Conservation (phyloP, 2,797 vertebrate species). For the Myotis daubentonii region DNA sequence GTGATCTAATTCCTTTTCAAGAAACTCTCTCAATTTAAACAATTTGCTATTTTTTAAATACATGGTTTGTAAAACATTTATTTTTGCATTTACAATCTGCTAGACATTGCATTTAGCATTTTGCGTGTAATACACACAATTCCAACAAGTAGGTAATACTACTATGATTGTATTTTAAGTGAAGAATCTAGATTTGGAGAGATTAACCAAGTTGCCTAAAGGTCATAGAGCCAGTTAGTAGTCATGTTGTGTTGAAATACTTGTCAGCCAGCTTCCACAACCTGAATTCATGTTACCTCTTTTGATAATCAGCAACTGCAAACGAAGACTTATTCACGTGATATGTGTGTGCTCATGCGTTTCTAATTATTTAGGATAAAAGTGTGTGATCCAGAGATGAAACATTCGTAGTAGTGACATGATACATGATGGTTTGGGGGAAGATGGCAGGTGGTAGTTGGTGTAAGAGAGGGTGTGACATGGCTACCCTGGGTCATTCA, state of each 20-base stretch:
- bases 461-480: neutral
- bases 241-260: neutral
- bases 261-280: neutral
- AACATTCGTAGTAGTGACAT: neutral
- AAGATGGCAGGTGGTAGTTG: neutral
- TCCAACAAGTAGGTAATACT: neutral
- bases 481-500: neutral
- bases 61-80: neutral
- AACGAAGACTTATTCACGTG: neutral
- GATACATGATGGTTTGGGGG: neutral
- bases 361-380: neutral
- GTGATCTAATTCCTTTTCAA: neutral
- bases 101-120: neutral
- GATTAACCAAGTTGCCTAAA: neutral
- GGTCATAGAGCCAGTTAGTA: neutral
- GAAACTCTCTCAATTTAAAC: neutral
- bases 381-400: neutral
- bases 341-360: neutral
- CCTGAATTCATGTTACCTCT: neutral
- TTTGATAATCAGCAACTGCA: neutral
- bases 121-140: neutral
- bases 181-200: neutral
- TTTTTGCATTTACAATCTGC: neutral
- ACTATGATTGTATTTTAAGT: neutral
- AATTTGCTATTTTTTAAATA: neutral